Percentiles rank a stretch among this genome's conserved stretches.
phyloP scores from a whole-genome alignment of 1,140 invertebrate genomes.

The Dolichoris vasculosae region DNA sequence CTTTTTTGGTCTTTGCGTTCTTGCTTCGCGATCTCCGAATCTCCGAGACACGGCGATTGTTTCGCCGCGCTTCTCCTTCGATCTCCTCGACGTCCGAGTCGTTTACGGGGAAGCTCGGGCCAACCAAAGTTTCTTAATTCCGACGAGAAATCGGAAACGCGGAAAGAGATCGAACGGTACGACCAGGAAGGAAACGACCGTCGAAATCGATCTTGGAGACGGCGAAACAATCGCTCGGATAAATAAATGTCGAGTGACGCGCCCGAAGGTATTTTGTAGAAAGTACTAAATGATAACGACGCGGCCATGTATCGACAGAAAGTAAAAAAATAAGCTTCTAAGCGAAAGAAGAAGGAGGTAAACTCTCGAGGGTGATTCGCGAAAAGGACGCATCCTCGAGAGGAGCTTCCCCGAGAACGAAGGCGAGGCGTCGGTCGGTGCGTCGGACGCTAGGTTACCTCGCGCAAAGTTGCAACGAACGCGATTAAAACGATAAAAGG shows the following conservation, averaged over 20 bases:
- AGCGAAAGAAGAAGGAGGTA: too few species aligned
- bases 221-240: constrained; percentile 15
- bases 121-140: too few species aligned
- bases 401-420: too few species aligned
- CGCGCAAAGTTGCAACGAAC: background rate
- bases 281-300: background rate
- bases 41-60: background rate
- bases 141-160: too few species aligned
- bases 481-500: background rate
- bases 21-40: constrained; percentile 7
- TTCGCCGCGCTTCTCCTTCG: background rate
- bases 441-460: too few species aligned
- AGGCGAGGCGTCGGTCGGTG: too few species aligned
- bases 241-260: background rate
- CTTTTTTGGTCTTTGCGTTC: background rate
- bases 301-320: background rate
- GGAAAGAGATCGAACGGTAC: too few species aligned
- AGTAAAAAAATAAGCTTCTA: too few species aligned
- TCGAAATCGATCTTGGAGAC: background rate
- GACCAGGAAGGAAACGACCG: background rate
- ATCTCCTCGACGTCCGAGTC: background rate
- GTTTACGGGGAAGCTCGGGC: too few species aligned
- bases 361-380: too few species aligned
- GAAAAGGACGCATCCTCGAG: background rate
- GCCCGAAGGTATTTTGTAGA: background rate